Base-by-base conservation (phyloP, 2,888 invertebrate species). In the Clusia tigrina region DNA sequence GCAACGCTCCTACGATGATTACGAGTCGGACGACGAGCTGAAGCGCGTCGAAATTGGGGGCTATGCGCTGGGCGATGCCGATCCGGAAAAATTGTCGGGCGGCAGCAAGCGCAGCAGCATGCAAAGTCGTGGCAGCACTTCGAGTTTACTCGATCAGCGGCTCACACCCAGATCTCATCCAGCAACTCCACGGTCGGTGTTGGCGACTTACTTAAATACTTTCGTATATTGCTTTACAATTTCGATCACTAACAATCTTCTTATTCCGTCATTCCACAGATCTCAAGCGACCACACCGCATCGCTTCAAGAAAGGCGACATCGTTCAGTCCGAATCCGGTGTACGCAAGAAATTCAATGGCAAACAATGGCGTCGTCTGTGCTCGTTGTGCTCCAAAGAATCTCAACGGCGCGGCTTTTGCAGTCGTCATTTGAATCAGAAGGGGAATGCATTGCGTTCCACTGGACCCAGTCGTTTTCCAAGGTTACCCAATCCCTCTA, bases 331-430 rank as follows among this genome's bases (percentile, higher is more conserved):
- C 59, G 84, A 84, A 71, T 81, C 84, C 66, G 98, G 98, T 69
- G 96, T 99, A 75, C 88, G 98, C 15, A 99, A 99, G 86, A 99
- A 98, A 86, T 99, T 96, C 85, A 99, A 99, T 86, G 99, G 99
- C 38, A 99, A 99, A 85, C 99, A 99, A 83, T 99, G 98, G 99
- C 89, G 98, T 67, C 88, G 98, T 75, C 88, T 99, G 68, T 99
- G 98, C 86, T 96, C 96, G 64, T 94, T 94, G 61, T 98, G 98
- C 85, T 92, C 91, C 38, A 95, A 95, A 86, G 98, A 99, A 88
- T 98, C 98, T 78, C 98, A 99, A 85, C 87, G 98, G 42, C 88
- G 97, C 71, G 98, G 99, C 42, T 98, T 89, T 85, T 99, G 98
- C 84, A 99, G 98, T 22, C 86, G 98, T 58, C 98, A 99, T 85